phyloP scores from a whole-genome alignment of 2,797 vertebrate species.

The Odontamblyopus rebecca region DNA sequence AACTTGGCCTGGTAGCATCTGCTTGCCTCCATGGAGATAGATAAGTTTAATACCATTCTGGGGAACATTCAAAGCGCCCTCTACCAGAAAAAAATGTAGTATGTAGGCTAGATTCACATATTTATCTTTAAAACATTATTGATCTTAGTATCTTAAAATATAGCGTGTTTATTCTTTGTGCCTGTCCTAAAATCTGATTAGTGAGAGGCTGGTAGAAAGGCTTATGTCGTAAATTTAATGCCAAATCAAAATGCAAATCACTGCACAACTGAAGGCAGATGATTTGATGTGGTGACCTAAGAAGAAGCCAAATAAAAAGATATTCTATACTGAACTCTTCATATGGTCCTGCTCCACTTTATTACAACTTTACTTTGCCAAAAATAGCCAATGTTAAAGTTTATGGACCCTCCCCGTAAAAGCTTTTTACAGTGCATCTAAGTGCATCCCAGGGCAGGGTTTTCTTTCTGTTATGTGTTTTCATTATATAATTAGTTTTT shows the following conservation, averaged over 20 bases:
- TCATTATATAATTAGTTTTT: slow-evolving; percentile 39
- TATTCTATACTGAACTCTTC: not conserved
- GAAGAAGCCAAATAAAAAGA: slow-evolving; percentile 2
- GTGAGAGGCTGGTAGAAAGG: not conserved
- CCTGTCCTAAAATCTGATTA: not conserved
- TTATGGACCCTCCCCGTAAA: slow-evolving; percentile 18
- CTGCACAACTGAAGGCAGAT: not conserved
- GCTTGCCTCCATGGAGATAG: too few species aligned
- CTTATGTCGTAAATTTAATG: not conserved
- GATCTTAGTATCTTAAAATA: too few species aligned
- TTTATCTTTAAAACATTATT: not conserved
- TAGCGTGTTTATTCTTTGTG: not conserved
- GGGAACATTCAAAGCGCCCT: too few species aligned
- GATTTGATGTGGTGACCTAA: slow-evolving; percentile 6
- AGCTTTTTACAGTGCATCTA: slow-evolving; percentile 32
- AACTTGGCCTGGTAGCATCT: too few species aligned
- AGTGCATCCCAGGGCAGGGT: slow-evolving; percentile 27
- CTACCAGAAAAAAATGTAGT: not conserved
- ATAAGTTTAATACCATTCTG: too few species aligned
- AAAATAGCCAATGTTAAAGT: slow-evolving; percentile 7
- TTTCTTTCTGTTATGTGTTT: slow-evolving; percentile 38
- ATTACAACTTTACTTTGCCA: slow-evolving; percentile 21
- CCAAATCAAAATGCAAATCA: slow-evolving; percentile 8
- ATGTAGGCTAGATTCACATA: not conserved
- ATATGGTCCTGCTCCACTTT: slow-evolving; percentile 12